Conservation (phyloP, 1,140 invertebrate genomes). For the Babylonia areolata region DNA sequence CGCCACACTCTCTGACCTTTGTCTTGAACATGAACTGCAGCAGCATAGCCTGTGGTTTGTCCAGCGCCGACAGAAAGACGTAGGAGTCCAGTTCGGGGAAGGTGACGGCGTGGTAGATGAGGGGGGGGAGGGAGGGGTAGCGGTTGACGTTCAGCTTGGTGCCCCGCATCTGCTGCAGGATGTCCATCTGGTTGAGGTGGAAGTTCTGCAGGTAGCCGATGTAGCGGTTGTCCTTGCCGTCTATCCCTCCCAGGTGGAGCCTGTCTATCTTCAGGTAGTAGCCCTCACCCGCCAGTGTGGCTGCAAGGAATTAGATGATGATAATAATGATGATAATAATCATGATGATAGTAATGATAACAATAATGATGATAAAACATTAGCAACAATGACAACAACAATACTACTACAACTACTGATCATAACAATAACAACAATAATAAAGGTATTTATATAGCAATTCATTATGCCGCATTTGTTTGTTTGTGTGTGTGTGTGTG, state of each 20-base stretch:
- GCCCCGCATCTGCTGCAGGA: constrained; percentile 48
- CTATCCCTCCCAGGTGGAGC: constrained; percentile 51
- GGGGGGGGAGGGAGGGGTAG: constrained; percentile 36
- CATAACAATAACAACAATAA: too few species aligned
- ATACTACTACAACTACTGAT: too few species aligned
- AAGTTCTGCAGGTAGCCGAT: constrained; percentile 69
- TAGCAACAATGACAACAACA: too few species aligned
- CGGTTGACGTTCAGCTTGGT: constrained; percentile 5
- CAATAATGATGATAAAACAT: too few species aligned
- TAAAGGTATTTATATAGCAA: too few species aligned
- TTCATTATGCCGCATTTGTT: too few species aligned
- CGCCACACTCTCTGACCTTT: too few species aligned
- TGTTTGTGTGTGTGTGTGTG: too few species aligned
- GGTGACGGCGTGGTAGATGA: constrained; percentile 62
- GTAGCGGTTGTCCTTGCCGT: constrained; percentile 41
- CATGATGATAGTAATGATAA: too few species aligned
- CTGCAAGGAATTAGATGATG: constrained; percentile 32
- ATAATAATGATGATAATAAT: too few species aligned
- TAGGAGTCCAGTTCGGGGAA: constrained; percentile 55
- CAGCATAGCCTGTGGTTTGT: constrained; percentile 41
- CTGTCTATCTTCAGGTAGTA: constrained; percentile 52
- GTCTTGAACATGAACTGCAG: constrained; percentile 72
- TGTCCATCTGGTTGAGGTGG: constrained; percentile 52
- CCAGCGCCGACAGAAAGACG: constrained; percentile 55
- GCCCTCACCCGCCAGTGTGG: constrained; percentile 50